phyloP scores from a whole-genome alignment of 2,113 vertebrate species.

The Channa argus region DNA sequence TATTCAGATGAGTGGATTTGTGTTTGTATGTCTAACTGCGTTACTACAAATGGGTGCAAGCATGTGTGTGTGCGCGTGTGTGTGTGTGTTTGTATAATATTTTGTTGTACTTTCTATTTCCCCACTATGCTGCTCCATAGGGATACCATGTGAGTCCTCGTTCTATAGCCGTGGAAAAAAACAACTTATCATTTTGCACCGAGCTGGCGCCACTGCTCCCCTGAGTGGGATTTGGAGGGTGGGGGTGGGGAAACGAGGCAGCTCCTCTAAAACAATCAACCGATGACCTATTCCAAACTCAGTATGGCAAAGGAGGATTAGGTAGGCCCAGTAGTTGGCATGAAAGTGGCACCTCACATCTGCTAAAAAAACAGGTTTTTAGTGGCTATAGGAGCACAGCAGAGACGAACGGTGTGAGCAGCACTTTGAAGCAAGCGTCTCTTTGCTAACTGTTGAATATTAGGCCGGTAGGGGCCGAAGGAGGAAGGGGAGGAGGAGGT shows the following conservation, averaged over 20 bases:
- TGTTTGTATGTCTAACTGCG: slow-evolving; percentile 42
- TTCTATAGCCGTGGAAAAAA: slow-evolving; percentile 81
- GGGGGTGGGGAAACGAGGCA: slow-evolving; percentile 42
- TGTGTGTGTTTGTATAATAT: slow-evolving; percentile 81
- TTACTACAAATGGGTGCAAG: slow-evolving; percentile 54
- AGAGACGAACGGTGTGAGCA: slow-evolving; percentile 59
- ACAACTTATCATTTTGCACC: slow-evolving; percentile 78
- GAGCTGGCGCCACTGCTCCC: slow-evolving; percentile 85
- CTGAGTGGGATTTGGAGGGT: slow-evolving; percentile 59
- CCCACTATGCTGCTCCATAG: slow-evolving; percentile 90
- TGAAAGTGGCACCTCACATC: slow-evolving; percentile 63
- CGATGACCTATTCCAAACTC: slow-evolving; percentile 39
- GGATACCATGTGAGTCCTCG: slow-evolving; percentile 94
- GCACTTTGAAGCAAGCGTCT: slow-evolving; percentile 80
- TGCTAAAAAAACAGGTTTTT: slow-evolving; percentile 51
- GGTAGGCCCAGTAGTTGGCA: slow-evolving; percentile 56
- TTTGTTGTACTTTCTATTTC: slow-evolving; percentile 90
- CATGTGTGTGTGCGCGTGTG: slow-evolving; percentile 42
- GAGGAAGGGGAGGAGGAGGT: slow-evolving; percentile 40
- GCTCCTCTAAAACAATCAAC: slow-evolving; percentile 49
- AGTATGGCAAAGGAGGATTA: slow-evolving; percentile 44
- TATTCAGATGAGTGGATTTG: slow-evolving; percentile 40
- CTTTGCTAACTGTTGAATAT: slow-evolving; percentile 63
- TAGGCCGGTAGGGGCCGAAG: slow-evolving; percentile 34
- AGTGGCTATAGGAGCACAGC: slow-evolving; percentile 54